Conservation (phyloP, 2,113 vertebrate genomes). For the Platysteira castanea region DNA sequence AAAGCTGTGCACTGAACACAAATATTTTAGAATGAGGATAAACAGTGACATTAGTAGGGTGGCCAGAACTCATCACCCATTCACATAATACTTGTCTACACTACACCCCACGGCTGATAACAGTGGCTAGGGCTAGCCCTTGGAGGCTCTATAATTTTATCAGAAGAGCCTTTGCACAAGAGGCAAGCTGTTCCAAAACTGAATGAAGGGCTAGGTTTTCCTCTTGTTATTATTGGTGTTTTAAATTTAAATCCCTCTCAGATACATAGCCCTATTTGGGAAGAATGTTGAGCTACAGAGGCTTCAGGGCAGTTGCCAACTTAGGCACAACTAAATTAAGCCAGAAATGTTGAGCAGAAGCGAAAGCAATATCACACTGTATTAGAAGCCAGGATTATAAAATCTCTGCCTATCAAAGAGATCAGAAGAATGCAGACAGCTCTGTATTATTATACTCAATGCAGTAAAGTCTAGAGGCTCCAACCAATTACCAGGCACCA, state of each 20-base stretch:
- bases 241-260: slow-evolving; percentile 32
- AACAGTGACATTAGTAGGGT: not conserved
- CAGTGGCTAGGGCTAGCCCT: not conserved
- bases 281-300: not conserved
- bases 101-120: not conserved
- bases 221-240: not conserved
- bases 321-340: slow-evolving; percentile 41
- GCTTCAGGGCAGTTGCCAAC: slow-evolving; percentile 27
- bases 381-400: slow-evolving; percentile 14
- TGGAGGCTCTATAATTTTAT: not conserved
- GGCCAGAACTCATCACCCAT: not conserved
- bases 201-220: not conserved
- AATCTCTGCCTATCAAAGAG: not conserved
- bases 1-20: slow-evolving; percentile 7
- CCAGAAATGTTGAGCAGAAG: not conserved
- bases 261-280: not conserved
- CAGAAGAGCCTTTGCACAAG: not conserved
- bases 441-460: slow-evolving; percentile 1
- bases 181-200: not conserved
- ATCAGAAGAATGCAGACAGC: not conserved
- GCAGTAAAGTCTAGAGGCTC: not conserved
- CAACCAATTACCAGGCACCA: not conserved
- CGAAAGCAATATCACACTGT: not conserved
- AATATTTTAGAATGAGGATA: slow-evolving; percentile 9
- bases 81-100: not conserved